Base-by-base conservation (phyloP, 92 coral and sea anemone species). In the Muricea muricata region DNA sequence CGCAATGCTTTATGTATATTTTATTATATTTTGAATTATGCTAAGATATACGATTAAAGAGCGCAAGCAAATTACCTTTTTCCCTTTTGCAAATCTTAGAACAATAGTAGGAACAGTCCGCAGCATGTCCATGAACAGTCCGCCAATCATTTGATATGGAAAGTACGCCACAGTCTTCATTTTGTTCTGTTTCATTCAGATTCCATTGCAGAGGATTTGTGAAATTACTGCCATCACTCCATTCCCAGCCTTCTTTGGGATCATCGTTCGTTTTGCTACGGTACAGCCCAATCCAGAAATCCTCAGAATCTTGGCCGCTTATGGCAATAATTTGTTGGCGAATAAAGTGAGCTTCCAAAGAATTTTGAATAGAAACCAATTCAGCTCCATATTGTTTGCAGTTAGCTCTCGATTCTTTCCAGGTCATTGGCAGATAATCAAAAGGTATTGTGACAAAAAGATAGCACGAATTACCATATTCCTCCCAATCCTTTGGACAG, bases 281-380 rank as follows among this genome's bases (percentile, higher is more conserved):
- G 75, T 89, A 89, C 1, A 87, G 48, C 15, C 98, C 98, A 63
- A 95, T 91, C 98, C 98, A 95, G n/a, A 40, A 87, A 95, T 26
- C 78, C 83, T 23, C 84, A 88, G 39, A 55, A 73, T 7, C 65
- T n/a, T n/a, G n/a, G n/a, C n/a, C n/a, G n/a, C n/a, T 52, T 40
- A 56, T 75, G 58, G 79, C 63, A 0, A 78, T 83, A 0, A 90
- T 82, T 61, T 79, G 78, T 29, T 70, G 78, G 12, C 83, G 34
- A 37, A 95, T 69, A 60, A 84, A 95, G 63, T 75, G 70, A 76
- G 85, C 92, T 82, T 95, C 98, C 0, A 93, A 89, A 21, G 89
- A 87, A 86, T 91, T 91, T 5, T 55, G 91, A 56, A 95, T 85
- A 78, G 97, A 93, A 45, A 85, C 94, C 34, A 95, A 86, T 39